These are phyloP conservation scores for Criorhina ranunculi DNA, from an alignment of 2,888 invertebrate genomes.

Conservation along the genomic window DNA sequence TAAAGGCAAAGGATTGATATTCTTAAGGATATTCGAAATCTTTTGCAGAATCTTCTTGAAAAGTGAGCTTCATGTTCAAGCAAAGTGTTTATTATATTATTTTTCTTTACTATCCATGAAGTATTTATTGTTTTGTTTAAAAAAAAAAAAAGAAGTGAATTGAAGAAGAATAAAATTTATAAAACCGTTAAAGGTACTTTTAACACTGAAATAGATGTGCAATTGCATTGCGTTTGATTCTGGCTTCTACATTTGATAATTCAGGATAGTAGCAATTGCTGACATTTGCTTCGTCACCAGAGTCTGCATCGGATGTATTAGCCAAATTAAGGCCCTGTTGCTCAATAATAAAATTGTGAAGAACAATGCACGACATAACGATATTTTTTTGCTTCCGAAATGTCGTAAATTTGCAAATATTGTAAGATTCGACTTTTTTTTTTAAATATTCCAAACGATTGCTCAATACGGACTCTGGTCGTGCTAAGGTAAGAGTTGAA, in stretches of 20 bases:
- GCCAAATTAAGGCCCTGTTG: constrained; percentile 12
- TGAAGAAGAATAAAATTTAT: constrained; percentile 6
- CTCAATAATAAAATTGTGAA: constrained; percentile 9
- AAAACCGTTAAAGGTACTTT: neutral
- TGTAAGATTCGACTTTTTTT: constrained; percentile 12
- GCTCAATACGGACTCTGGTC: constrained; percentile 11
- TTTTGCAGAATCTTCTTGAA: constrained; percentile 20
- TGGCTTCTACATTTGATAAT: neutral
- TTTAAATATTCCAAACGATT: constrained; percentile 11
- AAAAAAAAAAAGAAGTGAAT: constrained; percentile 7
- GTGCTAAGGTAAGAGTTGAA: constrained; percentile 8
- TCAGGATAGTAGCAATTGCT: constrained; percentile 5
- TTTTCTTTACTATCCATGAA: constrained; percentile 2
- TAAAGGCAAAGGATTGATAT: constrained; percentile 27
- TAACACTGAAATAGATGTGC: constrained; percentile 17
- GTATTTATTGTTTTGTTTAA: constrained; percentile 17
- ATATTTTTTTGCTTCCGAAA: constrained; percentile 24
- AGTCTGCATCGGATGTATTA: constrained; percentile 5
- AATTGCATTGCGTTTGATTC: constrained; percentile 14
- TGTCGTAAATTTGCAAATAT: constrained; percentile 25
- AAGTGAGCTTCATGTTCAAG: constrained; percentile 10
- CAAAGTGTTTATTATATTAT: constrained; percentile 14
- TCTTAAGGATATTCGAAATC: constrained; percentile 26
- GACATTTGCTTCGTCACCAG: constrained; percentile 8
- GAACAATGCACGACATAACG: constrained; percentile 13